Conservation (phyloP, 2,797 vertebrate genomes). For the Phalloptychus januarius region DNA sequence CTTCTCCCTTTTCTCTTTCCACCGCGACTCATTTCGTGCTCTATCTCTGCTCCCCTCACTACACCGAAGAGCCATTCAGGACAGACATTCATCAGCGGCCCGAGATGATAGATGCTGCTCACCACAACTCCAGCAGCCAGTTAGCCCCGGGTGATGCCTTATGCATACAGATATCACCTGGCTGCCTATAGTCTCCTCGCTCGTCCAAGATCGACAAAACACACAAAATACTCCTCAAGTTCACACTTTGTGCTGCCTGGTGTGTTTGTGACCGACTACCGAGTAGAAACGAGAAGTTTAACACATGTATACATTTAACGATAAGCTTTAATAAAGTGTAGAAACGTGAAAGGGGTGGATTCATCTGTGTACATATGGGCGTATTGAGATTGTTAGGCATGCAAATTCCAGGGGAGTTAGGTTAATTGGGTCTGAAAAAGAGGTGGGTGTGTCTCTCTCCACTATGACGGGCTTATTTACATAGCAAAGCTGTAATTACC, state of each 20-base stretch:
- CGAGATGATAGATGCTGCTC: slow-evolving; percentile 84
- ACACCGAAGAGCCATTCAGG: slow-evolving; percentile 73
- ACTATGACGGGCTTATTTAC: slow-evolving; percentile 79
- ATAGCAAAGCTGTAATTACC: slow-evolving; percentile 81
- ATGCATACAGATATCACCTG: slow-evolving; percentile 83
- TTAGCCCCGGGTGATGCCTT: slow-evolving; percentile 74
- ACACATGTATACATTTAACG: slow-evolving; percentile 23
- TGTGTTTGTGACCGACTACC: slow-evolving; percentile 12
- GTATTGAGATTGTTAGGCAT: slow-evolving; percentile 70
- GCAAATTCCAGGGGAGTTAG: slow-evolving; percentile 78
- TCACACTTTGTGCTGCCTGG: slow-evolving; percentile 12
- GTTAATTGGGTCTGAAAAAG: slow-evolving; percentile 83
- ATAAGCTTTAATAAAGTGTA: slow-evolving; percentile 32
- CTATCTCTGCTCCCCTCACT: slow-evolving; percentile 50
- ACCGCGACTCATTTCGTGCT: slow-evolving; percentile 70
- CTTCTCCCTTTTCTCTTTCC: slow-evolving; percentile 46
- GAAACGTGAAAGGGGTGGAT: slow-evolving; percentile 21
- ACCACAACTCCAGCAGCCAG: slow-evolving; percentile 73
- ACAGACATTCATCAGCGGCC: slow-evolving; percentile 82
- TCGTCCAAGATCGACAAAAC: slow-evolving; percentile 29
- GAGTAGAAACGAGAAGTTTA: slow-evolving; percentile 38
- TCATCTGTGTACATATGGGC: slow-evolving; percentile 31
- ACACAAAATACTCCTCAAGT: slow-evolving; percentile 38
- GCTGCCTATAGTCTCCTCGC: slow-evolving; percentile 45
- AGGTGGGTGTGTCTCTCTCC: slow-evolving; percentile 79